phyloP scores from a whole-genome alignment of 2,113 vertebrate species.

The Pseudopipra pipra region DNA sequence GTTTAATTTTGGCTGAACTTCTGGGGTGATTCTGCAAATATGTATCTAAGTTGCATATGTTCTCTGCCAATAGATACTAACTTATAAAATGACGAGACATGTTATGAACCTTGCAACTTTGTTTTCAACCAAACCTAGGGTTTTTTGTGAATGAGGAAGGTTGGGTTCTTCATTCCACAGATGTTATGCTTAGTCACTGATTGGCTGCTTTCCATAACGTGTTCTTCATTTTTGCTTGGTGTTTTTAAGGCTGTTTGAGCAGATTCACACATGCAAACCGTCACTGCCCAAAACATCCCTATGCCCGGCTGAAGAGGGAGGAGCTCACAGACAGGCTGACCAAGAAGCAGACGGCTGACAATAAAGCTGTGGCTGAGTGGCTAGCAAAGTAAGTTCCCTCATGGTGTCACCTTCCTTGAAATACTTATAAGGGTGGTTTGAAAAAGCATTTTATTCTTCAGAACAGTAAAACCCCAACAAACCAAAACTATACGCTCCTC shows the following conservation, averaged over 20 bases:
- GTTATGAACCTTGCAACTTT: accelerated
- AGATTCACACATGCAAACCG: conserved; percentile 97
- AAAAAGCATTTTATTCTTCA: background rate
- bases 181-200: background rate
- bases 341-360: conserved; percentile 86
- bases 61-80: background rate
- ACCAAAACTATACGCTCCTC: background rate
- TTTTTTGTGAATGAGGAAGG: background rate
- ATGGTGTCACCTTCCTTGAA: background rate
- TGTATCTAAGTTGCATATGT: background rate
- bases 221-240: background rate
- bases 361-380: conserved; percentile 97
- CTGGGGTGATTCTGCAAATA: background rate
- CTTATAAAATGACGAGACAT: background rate
- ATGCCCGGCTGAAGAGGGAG: conserved; percentile 91
- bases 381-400: conserved; percentile 86
- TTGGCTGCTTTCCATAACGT: background rate
- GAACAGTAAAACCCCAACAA: background rate
- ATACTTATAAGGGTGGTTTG: background rate
- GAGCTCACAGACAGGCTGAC: conserved; percentile 81
- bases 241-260: conserved; percentile 87
- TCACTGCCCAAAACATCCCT: conserved; percentile 95
- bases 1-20: background rate
- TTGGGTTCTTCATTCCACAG: background rate
- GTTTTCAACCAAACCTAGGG: background rate